Evolutionary conservation across 2,888 invertebrate genomes (phyloP).

Genomic region (Arctia plantaginis): DNA sequence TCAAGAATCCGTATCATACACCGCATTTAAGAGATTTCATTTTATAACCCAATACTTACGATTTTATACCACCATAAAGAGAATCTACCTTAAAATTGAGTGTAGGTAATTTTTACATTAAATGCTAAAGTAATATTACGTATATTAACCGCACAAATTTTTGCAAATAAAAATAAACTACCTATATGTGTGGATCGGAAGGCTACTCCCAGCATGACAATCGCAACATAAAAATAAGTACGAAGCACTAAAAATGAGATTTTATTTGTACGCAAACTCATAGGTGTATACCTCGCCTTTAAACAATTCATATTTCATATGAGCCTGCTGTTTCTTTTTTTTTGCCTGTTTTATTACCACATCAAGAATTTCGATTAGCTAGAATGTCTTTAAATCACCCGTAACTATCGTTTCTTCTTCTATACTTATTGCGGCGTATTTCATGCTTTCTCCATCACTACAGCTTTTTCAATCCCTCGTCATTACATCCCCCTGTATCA

Average conservation of each 20-base stretch:
- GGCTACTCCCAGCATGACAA: background rate
- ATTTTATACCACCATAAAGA: conserved; percentile 28
- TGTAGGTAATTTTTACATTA: conserved; percentile 10
- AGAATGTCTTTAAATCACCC: background rate
- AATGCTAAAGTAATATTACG: conserved; percentile 21
- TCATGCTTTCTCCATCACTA: too few relatives aligned
- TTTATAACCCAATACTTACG: conserved; percentile 19
- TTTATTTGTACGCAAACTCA: background rate
- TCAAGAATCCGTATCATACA: conserved; percentile 7
- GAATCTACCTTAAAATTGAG: conserved; percentile 25
- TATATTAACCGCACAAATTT: conserved; percentile 25
- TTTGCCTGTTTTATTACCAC: background rate
- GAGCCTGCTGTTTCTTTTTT: background rate
- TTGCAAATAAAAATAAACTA: background rate
- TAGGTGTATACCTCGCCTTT: background rate
- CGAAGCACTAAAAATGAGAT: background rate
- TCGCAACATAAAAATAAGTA: background rate
- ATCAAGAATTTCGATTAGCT: background rate
- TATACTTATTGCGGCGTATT: background rate
- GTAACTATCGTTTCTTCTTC: background rate
- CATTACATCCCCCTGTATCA: background rate
- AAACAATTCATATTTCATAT: background rate
- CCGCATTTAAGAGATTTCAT: conserved; percentile 17
- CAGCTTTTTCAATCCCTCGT: too few relatives aligned
- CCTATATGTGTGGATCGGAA: background rate